Base-by-base conservation (phyloP, 2,113 vertebrate genomes). In the Periophthalmodon schlosseri region DNA sequence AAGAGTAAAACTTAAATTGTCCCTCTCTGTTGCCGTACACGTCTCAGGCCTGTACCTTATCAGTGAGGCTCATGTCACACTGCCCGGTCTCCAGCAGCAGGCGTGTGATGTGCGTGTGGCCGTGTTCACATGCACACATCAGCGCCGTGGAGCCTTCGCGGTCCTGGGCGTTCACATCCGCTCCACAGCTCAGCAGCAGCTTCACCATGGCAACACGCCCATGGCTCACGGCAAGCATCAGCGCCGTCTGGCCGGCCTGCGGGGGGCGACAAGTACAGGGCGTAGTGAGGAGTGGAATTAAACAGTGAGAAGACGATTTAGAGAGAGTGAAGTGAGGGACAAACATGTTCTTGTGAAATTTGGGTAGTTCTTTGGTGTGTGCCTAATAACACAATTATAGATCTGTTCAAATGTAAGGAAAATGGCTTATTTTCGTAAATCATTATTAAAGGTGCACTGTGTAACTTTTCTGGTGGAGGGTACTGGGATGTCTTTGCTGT, bases 171-270 rank as follows among this genome's bases (percentile, higher is more conserved):
- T 97, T 96, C 64, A 95, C 91, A 6, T 96, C 93, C 0, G 93
- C 92, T 1, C 86, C 88, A 0, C 94, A 95, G n/a, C 90, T 87
- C 79, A 97, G 91, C 82, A 97, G 93, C 21, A 96, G 92, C 46
- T 90, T 94, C 79, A 96, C 96, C 93, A 96, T 95, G 16, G 96
- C 94, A 67, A 92, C 87, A 0, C 95, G 94, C 0, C 96, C 96
- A 0, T 97, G 96, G 91, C 96, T 96, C 73, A 96, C 95, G 0
- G 96, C 95, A 28, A 97, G 91, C 96, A 97, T 97, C 70, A 97
- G 91, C 0, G 96, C 96, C 0, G 96, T 97, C 92, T 97, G 96
- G 56, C 95, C 95, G 0, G 95, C 95, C 96, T 97, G 57, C 20
- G 80, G 63, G 73, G 69, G 60, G 44, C 47, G 73, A 63, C 74